These are phyloP conservation scores for Gorsachius goisagi DNA, from an alignment of 2,113 vertebrate genomes.

Conservation along the genomic window DNA sequence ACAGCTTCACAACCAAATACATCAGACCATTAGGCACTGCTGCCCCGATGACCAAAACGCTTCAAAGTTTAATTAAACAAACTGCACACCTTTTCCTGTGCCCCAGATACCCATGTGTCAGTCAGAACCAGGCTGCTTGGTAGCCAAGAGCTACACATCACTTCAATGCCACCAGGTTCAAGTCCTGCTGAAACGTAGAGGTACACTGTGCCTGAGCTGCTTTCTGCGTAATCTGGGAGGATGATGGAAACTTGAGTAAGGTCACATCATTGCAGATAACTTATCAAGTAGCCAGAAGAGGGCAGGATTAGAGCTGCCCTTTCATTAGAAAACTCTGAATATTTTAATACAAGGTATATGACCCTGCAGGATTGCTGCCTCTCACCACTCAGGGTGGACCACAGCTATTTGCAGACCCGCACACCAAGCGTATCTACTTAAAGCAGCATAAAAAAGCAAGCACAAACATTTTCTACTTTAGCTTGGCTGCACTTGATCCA, in stretches of 20 bases:
- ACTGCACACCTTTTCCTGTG: neutral
- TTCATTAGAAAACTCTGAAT: neutral
- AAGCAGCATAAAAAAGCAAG: neutral
- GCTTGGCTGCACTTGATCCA: neutral
- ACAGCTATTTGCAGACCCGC: neutral
- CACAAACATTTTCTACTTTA: neutral
- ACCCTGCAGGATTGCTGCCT: neutral
- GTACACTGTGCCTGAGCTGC: rapidly evolving
- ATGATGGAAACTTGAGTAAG: neutral
- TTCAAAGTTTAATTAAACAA: neutral
- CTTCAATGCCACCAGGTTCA: neutral
- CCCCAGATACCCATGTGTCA: neutral
- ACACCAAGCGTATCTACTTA: neutral
- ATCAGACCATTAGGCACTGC: neutral
- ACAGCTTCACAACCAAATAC: neutral
- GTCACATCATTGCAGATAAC: neutral
- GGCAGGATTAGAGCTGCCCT: neutral
- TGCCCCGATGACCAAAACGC: neutral
- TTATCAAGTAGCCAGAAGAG: neutral
- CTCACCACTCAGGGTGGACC: neutral
- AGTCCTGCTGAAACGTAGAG: neutral
- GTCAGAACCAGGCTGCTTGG: neutral
- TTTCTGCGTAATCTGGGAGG: neutral
- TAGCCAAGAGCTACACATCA: neutral
- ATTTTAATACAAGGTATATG: neutral